Evolutionary conservation across 2,113 vertebrate genomes (phyloP), one percentile per base, ranked within the genome.

Genomic region (Pelecanoides urinatrix): DNA sequence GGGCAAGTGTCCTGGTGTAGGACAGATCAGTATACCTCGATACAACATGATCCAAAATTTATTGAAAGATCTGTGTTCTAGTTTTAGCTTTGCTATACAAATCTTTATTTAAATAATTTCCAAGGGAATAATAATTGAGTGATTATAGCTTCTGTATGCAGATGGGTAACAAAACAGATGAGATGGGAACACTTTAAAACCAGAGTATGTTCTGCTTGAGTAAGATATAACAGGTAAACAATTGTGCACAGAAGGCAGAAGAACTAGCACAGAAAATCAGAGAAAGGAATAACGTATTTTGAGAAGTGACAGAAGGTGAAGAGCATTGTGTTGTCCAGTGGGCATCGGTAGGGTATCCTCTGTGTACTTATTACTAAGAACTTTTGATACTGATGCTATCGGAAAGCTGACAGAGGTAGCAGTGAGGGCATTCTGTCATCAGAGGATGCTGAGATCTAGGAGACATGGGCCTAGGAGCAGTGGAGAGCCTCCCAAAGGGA

Each of bases 41-140:
- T 14, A 45, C 10, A 87, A 40, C 16, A 85, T 5, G 34, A 82
- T 44, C 50, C 18, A 3, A 78, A 79, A 36, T 42, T 81, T 75
- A 91, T 65, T 5, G 3, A 72, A 75, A 84, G 34, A 81, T 20
- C 30, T 79, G 34, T 45, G 32, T 23, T 91, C 88, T 58, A 49
- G 30, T 89, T 94, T 94, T 45, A 89, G 88, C 76, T 92, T 86
- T 90, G 27, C 78, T 76, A 45, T n/a, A 53, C 27, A 94, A 81
- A 81, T 66, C 34, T 84, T 84, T 38, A 53, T 76, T 83, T 75
- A 91, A 91, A 36, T 72, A 59, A 53, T 81, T 86, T 90, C 29
- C 75, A 61, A 77, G 32, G 58, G 52, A 93, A 65, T 56, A 81
- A 67, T 56, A 87, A 72, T 53, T 9, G 36, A 56, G 40, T 1